Percentiles rank a stretch among this genome's conserved stretches.
phyloP scores from a whole-genome alignment of 2,797 vertebrate species.

The Muraenolepis orangiensis region DNA sequence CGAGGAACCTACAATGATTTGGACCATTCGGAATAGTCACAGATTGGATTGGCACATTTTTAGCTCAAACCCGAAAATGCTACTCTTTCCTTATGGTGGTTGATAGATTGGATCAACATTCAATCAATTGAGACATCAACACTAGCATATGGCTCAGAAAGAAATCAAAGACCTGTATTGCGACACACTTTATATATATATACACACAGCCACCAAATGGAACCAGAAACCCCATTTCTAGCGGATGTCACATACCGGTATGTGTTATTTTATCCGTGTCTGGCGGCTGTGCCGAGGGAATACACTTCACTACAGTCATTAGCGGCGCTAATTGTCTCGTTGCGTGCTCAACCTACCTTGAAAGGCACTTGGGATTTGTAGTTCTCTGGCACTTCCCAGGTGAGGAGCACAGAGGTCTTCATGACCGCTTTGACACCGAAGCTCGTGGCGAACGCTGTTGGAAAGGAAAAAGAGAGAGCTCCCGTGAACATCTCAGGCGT shows the following conservation, averaged over 20 bases:
- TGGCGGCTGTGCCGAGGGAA: neutral
- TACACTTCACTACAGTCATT: neutral
- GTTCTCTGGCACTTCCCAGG: constrained; percentile 96
- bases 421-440: constrained; percentile 95
- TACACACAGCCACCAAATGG: neutral
- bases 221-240: neutral
- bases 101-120: neutral
- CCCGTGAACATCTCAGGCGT: constrained; percentile 36
- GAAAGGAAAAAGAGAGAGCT: constrained; percentile 23
- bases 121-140: neutral
- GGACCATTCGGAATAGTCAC: neutral
- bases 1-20: neutral
- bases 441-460: constrained; percentile 93
- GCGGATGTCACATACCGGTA: neutral
- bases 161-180: too few species aligned
- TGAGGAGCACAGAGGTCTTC: constrained; percentile 95
- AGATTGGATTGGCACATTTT: neutral
- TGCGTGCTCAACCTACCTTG: constrained; percentile 76
- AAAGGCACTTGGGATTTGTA: constrained; percentile 93
- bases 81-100: neutral
- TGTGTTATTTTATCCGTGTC: neutral
- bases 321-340: neutral
- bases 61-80: neutral
- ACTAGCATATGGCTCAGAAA: neutral
- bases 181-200: neutral